phyloP scores from a whole-genome alignment of 1,140 invertebrate genomes.

The Saxidomus purpurata region DNA sequence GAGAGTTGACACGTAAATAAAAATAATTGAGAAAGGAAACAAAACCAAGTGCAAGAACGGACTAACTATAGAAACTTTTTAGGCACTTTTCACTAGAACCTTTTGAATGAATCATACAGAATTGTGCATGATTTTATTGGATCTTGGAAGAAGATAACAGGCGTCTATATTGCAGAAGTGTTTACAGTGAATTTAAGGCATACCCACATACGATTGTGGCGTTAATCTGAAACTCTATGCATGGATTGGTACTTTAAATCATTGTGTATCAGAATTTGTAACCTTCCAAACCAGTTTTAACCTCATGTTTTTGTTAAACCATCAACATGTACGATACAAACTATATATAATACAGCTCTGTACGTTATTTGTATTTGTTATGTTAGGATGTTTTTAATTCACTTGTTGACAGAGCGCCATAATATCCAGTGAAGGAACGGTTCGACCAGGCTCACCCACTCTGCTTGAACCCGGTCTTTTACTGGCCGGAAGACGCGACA shows the following conservation, averaged over 20 bases:
- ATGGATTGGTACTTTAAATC: slow-evolving; percentile 60
- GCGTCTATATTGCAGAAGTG: slow-evolving; percentile 59
- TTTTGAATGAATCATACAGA: not conserved
- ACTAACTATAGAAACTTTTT: no score
- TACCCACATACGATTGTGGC: slow-evolving; percentile 14
- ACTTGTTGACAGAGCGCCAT: not conserved
- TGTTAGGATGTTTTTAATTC: slow-evolving; percentile 14
- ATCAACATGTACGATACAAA: slow-evolving; percentile 26
- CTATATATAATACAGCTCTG: slow-evolving; percentile 13
- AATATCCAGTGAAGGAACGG: not conserved
- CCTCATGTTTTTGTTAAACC: slow-evolving; percentile 51
- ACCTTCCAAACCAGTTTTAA: slow-evolving; percentile 62
- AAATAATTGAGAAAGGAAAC: not conserved
- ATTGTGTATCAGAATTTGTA: slow-evolving; percentile 59
- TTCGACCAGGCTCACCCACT: slow-evolving; percentile 27
- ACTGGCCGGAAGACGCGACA: not conserved
- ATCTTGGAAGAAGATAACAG: not conserved
- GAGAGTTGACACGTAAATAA: not conserved
- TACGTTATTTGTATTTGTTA: slow-evolving; percentile 22
- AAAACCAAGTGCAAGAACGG: not conserved
- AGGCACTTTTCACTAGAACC: not conserved
- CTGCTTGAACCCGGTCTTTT: not conserved
- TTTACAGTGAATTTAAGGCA: slow-evolving; percentile 33
- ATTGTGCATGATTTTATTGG: not conserved
- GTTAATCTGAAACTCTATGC: slow-evolving; percentile 45